Evolutionary conservation across 2,888 invertebrate genomes (phyloP).

Genomic region (Timema podura): DNA sequence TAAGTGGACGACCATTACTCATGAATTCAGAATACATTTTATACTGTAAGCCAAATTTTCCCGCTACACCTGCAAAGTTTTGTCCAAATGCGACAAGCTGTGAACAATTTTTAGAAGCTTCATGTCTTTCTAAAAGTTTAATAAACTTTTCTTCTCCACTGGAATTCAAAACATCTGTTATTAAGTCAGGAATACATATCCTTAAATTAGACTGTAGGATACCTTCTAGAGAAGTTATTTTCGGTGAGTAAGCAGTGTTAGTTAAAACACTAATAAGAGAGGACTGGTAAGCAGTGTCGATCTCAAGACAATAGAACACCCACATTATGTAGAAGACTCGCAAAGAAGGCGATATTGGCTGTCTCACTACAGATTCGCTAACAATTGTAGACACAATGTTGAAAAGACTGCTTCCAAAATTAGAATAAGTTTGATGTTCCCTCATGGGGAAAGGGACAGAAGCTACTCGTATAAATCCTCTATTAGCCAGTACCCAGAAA

Average conservation of each 20-base stretch:
- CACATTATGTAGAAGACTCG: neutral
- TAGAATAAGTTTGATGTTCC: too few species aligned
- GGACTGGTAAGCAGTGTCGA: constrained; percentile 7
- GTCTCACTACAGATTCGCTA: neutral
- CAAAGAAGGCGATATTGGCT: neutral
- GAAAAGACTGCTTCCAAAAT: too few species aligned
- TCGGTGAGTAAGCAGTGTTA: neutral
- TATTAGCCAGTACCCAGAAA: constrained; percentile 7
- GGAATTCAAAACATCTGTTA: neutral
- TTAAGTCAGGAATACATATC: neutral
- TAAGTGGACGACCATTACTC: neutral
- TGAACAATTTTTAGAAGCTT: neutral
- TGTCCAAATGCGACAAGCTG: neutral
- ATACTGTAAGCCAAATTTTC: too few species aligned
- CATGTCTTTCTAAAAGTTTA: neutral
- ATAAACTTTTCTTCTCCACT: neutral
- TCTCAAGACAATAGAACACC: neutral
- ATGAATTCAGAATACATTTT: neutral
- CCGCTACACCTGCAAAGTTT: too few species aligned
- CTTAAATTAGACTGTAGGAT: neutral
- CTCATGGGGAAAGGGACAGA: too few species aligned
- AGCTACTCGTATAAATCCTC: too few species aligned
- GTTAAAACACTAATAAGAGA: constrained; percentile 1
- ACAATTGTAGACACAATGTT: neutral
- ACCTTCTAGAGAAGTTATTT: neutral